Conservation (phyloP, 2,113 vertebrate species). For the Odocoileus virginianus region DNA sequence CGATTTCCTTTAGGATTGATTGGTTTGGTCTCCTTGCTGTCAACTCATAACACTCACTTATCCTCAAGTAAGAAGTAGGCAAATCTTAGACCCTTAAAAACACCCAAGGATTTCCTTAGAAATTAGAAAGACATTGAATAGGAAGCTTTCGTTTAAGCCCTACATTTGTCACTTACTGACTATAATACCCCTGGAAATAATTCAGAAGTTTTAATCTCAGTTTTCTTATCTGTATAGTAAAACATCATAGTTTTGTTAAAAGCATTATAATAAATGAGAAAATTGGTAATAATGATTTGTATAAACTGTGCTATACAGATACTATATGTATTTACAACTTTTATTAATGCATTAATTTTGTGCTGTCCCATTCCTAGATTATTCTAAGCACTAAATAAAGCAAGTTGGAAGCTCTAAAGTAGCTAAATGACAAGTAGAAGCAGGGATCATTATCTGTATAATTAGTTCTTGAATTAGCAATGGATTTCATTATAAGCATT, state of each 20-base stretch:
- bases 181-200: background rate
- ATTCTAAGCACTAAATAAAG: background rate
- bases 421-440: background rate
- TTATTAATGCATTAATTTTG: conserved; percentile 15
- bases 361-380: background rate
- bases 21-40: background rate
- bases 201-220: background rate
- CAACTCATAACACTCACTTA: background rate
- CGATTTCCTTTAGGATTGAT: background rate
- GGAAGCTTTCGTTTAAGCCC: background rate
- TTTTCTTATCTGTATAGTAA: background rate
- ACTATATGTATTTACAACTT: background rate
- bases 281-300: background rate
- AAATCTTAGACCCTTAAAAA: background rate
- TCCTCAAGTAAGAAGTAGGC: background rate
- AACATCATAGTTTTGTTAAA: background rate
- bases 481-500: conserved; percentile 22
- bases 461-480: conserved; percentile 29
- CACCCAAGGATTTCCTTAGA: background rate
- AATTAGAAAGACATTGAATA: background rate
- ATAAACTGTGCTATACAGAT: background rate
- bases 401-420: background rate
- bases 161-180: background rate
- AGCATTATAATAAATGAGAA: background rate
- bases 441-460: background rate